Evolutionary conservation across 1,140 invertebrate species (phyloP).

Genomic region (Drosophila tsacasi): DNA sequence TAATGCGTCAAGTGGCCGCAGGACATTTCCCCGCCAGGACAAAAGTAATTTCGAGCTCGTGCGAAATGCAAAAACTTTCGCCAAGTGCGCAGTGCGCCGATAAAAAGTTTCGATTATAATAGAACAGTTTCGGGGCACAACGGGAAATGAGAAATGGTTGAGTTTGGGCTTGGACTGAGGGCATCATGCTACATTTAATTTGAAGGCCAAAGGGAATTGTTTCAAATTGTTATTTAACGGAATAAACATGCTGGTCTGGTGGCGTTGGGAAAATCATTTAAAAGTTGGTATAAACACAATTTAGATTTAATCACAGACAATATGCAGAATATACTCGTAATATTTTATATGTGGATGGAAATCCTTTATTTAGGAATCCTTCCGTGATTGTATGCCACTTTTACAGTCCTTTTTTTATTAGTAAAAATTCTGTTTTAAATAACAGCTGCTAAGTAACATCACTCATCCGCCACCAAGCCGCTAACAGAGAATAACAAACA

Average conservation of each 20-base stretch:
- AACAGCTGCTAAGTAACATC: conserved; percentile 38
- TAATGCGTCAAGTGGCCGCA: conserved; percentile 68
- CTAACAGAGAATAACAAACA: conserved; percentile 53
- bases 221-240: conserved; percentile 35
- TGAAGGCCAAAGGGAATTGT: conserved; percentile 30
- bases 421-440: not conserved
- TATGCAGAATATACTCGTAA: conserved; percentile 4
- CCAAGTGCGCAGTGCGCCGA: conserved; percentile 51
- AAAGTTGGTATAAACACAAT: conserved; percentile 13
- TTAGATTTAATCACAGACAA: conserved; percentile 16
- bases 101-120: conserved; percentile 83
- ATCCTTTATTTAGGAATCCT: not conserved
- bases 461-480: conserved; percentile 46
- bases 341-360: not conserved
- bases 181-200: conserved; percentile 35
- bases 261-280: not conserved
- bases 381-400: not conserved
- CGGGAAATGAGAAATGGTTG: conserved; percentile 69
- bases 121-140: conserved; percentile 36
- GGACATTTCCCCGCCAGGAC: conserved; percentile 36
- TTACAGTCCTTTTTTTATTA: not conserved
- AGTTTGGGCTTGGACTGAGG: conserved; percentile 1
- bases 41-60: conserved; percentile 75
- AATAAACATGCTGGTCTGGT: conserved; percentile 23
- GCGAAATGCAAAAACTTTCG: conserved; percentile 77